These are phyloP conservation scores for Heliconius hewitsoni DNA, from an alignment of 1,140 invertebrate species.

Conservation along the genomic window DNA sequence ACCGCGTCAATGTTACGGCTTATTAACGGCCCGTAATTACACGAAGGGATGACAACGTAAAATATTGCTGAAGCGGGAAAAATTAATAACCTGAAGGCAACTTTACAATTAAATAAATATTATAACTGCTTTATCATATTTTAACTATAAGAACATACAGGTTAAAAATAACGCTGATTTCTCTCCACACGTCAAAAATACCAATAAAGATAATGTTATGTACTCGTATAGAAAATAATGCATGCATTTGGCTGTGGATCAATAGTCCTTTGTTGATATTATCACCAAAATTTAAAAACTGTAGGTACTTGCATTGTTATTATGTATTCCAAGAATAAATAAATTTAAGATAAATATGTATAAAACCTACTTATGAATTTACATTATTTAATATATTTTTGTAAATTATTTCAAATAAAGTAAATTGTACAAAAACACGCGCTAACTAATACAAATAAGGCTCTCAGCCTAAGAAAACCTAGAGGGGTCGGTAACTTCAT, in stretches of 20 bases:
- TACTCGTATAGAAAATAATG: background rate
- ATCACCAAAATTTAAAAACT: no score
- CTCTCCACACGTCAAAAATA: background rate
- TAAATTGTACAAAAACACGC: conserved; percentile 65
- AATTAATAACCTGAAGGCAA: conserved; percentile 33
- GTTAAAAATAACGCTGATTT: background rate
- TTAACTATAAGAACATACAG: background rate
- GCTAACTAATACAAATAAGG: conserved; percentile 77
- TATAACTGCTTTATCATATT: background rate
- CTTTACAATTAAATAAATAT: conserved; percentile 23
- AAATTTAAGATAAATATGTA: background rate
- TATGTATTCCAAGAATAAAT: no score
- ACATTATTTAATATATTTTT: background rate
- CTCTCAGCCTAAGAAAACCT: conserved; percentile 73
- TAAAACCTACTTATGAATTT: background rate
- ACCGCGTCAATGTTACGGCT: conserved; percentile 63
- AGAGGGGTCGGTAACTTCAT: conserved; percentile 67
- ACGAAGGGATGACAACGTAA: conserved; percentile 40
- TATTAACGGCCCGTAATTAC: conserved; percentile 65
- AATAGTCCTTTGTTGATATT: no score
- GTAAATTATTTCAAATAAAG: conserved; percentile 35
- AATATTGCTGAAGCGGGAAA: conserved; percentile 42
- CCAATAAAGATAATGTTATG: no score
- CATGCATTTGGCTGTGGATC: background rate
- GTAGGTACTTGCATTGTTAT: no score